These are phyloP conservation scores for Gavialis gangeticus DNA, from an alignment of 2,113 vertebrate species.

Conservation along the genomic window DNA sequence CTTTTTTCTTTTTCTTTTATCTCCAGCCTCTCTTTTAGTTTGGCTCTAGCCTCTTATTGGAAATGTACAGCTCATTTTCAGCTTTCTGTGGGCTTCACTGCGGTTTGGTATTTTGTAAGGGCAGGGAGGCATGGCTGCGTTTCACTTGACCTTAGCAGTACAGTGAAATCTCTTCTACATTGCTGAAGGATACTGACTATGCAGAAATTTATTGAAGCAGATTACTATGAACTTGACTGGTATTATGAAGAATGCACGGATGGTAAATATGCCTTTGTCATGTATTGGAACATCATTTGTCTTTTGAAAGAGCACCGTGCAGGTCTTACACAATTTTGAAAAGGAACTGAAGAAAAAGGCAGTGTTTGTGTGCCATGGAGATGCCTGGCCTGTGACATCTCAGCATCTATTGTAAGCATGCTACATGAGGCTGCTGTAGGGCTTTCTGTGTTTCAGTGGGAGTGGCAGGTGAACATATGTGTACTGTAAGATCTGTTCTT, in stretches of 20 bases:
- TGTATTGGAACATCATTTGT: slow-evolving; percentile 34
- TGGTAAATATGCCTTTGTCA: slow-evolving; percentile 85
- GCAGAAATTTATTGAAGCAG: slow-evolving; percentile 97
- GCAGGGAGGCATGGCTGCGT: slow-evolving; percentile 78
- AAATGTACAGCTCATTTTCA: slow-evolving; percentile 70
- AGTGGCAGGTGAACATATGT: slow-evolving; percentile 21
- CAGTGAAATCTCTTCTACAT: slow-evolving; percentile 61
- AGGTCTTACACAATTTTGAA: not conserved
- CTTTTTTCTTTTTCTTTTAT: not conserved
- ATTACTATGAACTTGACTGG: slow-evolving; percentile 99
- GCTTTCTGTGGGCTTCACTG: slow-evolving; percentile 11
- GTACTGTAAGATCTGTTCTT: not conserved
- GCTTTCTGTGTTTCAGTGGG: slow-evolving; percentile 18
- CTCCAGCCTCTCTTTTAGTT: not conserved
- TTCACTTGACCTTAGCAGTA: slow-evolving; percentile 81
- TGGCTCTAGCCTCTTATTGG: slow-evolving; percentile 18
- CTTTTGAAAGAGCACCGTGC: not conserved
- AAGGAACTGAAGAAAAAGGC: slow-evolving; percentile 10
- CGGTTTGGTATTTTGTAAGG: slow-evolving; percentile 41
- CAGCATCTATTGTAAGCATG: not conserved
- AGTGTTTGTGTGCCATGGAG: not conserved
- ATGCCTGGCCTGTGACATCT: not conserved
- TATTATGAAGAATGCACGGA: slow-evolving; percentile 98
- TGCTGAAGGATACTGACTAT: slow-evolving; percentile 87
- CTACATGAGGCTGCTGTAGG: slow-evolving; percentile 29